Base-by-base conservation (phyloP, 2,888 invertebrate genomes). In the Adelognathus sp. region DNA sequence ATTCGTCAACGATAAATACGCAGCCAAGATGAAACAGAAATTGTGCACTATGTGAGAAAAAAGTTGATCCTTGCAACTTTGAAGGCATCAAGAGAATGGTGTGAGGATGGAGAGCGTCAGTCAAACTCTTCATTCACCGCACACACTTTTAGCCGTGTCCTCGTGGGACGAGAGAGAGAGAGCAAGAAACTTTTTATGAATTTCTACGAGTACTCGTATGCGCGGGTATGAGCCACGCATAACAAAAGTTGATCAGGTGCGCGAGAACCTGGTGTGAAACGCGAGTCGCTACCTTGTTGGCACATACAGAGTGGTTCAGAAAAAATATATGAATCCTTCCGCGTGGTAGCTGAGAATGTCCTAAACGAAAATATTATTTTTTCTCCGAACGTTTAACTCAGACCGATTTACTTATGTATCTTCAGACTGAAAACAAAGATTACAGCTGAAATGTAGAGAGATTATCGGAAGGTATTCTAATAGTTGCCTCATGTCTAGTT, bases 131-230 rank as follows among this genome's bases (percentile, higher is more conserved):
- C 31, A 63, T 56, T 63, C 56, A 41, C 54, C 21, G 54, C 54
- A 44, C 63, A 63, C 21, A 18, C 21, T 70, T 52, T 9, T 36
- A 16, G 9, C 36, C 27, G 6, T 50, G 18, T 14, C n/a, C 27
- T 16, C 74, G 79, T 80, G 75, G 77, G 74, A 74, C 80, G 80
- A 76, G 52, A 76, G 41, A 56, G 82, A 56, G n/a, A n/a, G n/a
- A n/a, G n/a, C n/a, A n/a, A n/a, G n/a, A n/a, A n/a, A n/a, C 72
- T 79, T 71, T 82, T 84, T 83, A 82, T 84, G 80, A 85, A 84
- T 85, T 82, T 80, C 73, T 77, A 77, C 64, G 69, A 69, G 76
- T 41, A 46, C 50, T 70, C 46, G 66, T 50, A 54, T 54, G 29
- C 33, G 36, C 29, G 9, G 36, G 50, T 21, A 29, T 76, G 52